Percentiles rank a stretch among this genome's conserved stretches.
Conservation (phyloP, 2,113 vertebrate genomes). For the Pogonocichla stellata region DNA sequence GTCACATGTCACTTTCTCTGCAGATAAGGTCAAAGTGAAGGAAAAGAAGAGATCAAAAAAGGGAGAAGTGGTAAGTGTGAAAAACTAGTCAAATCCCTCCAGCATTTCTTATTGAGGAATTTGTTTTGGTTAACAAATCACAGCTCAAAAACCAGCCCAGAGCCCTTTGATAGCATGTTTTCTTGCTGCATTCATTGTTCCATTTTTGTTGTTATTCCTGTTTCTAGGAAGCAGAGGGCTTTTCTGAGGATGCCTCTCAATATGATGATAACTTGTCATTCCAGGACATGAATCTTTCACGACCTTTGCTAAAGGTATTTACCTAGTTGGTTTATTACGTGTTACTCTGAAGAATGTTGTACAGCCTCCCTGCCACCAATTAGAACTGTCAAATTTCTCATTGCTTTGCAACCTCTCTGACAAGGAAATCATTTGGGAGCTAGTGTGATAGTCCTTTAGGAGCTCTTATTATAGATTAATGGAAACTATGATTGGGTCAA, state of each 20-base stretch:
- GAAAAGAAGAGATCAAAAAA: slow-evolving; percentile 76
- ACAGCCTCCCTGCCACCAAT: neutral
- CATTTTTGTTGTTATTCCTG: neutral
- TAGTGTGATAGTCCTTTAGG: neutral
- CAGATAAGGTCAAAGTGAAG: slow-evolving; percentile 90
- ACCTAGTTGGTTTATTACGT: neutral
- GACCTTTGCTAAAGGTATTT: slow-evolving; percentile 92
- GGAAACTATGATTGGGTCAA: neutral
- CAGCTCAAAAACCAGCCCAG: neutral
- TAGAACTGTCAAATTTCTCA: neutral
- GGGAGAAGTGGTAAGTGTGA: slow-evolving; percentile 52
- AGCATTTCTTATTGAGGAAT: neutral
- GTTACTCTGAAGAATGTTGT: neutral
- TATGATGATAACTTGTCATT: slow-evolving; percentile 89
- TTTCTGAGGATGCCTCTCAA: slow-evolving; percentile 90
- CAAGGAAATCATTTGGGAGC: neutral
- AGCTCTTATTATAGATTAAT: neutral
- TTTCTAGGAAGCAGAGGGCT: slow-evolving; percentile 76
- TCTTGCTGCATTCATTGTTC: neutral
- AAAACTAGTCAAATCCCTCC: neutral
- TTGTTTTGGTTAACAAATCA: neutral
- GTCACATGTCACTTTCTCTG: neutral
- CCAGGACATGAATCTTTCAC: slow-evolving; percentile 95
- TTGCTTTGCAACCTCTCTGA: neutral
- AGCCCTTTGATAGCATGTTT: neutral